phyloP scores from a whole-genome alignment of 2,888 invertebrate species.

The Polyommatus iphigenia region DNA sequence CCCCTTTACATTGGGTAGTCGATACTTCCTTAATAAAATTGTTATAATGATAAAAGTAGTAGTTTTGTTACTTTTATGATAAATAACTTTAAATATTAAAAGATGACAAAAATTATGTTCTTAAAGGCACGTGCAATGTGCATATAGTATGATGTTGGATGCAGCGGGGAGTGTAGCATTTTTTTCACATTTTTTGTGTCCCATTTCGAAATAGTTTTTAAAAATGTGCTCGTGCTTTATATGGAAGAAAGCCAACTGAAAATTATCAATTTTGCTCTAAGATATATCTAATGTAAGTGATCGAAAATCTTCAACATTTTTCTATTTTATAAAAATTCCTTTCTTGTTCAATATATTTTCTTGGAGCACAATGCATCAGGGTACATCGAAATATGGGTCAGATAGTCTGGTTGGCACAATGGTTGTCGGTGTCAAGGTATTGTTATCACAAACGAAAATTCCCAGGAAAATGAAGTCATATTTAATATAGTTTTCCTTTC shows the following conservation, averaged over 20 bases:
- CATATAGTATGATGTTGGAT: no score
- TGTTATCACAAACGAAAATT: conserved; percentile 10
- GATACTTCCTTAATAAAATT: no score
- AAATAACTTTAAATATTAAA: no score
- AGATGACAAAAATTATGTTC: no score
- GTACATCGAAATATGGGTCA: conserved; percentile 31
- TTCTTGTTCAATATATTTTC: conserved; percentile 8
- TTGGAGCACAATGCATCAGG: conserved; percentile 22
- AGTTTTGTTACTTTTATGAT: no score
- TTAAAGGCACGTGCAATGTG: no score
- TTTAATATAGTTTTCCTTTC: not conserved
- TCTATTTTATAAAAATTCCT: conserved; percentile 8
- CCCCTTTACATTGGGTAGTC: no score
- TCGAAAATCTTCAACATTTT: not conserved
- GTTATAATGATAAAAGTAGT: no score
- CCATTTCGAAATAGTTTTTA: no score
- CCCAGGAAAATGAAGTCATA: conserved; percentile 13
- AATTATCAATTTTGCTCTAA: not conserved
- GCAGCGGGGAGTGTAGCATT: not conserved
- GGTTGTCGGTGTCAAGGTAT: conserved; percentile 9
- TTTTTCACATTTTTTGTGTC: not conserved
- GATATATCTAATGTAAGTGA: not conserved
- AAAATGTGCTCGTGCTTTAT: no score
- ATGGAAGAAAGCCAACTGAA: not conserved
- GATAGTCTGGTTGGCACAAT: conserved; percentile 22